phyloP scores from a whole-genome alignment of 2,888 invertebrate species.

The Sphecodes monilicornis region DNA sequence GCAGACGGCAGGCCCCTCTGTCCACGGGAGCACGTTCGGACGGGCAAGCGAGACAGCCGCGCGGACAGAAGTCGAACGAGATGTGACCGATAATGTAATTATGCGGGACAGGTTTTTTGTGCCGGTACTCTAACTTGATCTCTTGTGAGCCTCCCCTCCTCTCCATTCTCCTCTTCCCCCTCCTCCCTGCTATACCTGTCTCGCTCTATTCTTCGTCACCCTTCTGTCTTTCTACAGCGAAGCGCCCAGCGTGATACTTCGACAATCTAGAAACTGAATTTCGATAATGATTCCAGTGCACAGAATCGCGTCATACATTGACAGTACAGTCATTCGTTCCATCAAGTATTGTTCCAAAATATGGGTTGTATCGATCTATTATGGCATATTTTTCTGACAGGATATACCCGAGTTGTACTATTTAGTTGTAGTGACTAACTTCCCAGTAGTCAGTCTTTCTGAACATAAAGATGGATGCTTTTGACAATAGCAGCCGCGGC shows the following conservation, averaged over 20 bases:
- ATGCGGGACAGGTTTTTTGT: conserved; percentile 80
- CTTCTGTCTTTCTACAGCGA: conserved; percentile 16
- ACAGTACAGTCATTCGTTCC: no score
- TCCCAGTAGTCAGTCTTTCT: no score
- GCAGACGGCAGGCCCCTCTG: conserved; percentile 20
- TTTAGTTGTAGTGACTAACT: no score
- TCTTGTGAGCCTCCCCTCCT: conserved; percentile 44
- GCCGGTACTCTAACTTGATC: conserved; percentile 68
- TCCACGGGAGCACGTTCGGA: conserved; percentile 41
- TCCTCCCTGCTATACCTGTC: conserved; percentile 19
- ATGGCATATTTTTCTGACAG: no score
- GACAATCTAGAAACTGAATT: neutral
- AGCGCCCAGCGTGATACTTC: neutral
- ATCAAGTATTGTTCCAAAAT: no score
- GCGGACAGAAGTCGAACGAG: conserved; percentile 77
- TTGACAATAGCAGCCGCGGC: no score
- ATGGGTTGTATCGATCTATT: no score
- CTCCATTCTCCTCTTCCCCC: neutral
- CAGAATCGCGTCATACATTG: neutral
- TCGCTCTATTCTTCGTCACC: conserved; percentile 16
- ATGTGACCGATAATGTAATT: conserved; percentile 81
- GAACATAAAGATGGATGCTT: no score
- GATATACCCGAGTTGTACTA: no score
- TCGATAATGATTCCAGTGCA: neutral
- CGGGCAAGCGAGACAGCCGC: conserved; percentile 34